A percentile compares a stretch with the other conserved stretches of the same genome.
Evolutionary conservation across 2,888 invertebrate species (phyloP).

Genomic region (Pollenia griseotomentosa): DNA sequence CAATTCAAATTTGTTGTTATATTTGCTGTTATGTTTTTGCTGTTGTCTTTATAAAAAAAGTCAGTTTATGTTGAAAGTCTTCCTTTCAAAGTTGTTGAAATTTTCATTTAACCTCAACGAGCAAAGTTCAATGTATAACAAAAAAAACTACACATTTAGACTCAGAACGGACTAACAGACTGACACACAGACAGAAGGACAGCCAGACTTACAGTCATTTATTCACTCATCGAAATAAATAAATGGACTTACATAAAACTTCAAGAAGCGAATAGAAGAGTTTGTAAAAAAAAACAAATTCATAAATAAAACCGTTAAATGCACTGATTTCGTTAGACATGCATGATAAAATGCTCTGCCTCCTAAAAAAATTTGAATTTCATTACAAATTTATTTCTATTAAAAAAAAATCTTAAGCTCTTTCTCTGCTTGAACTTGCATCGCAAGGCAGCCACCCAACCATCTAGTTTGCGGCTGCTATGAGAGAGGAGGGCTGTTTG

Average conservation of each 20-base stretch:
- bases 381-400: conserved; percentile 9
- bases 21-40: conserved; percentile 4
- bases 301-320: conserved; percentile 55
- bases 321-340: conserved; percentile 66
- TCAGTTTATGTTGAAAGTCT: conserved; percentile 51
- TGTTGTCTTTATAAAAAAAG: background rate
- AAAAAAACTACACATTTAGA: conserved; percentile 18
- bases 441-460: background rate
- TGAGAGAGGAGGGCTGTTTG: background rate
- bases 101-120: conserved; percentile 69
- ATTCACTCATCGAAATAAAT: conserved; percentile 8
- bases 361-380: conserved; percentile 47
- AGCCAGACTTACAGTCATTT: conserved; percentile 10
- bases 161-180: background rate
- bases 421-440: conserved; percentile 45
- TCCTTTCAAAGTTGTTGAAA: conserved; percentile 66
- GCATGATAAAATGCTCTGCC: conserved; percentile 35
- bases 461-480: background rate
- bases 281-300: conserved; percentile 17
- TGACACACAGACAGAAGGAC: conserved; percentile 14
- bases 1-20: conserved; percentile 62
- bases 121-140: conserved; percentile 63
- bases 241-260: background rate
- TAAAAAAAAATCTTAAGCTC: conserved; percentile 8
- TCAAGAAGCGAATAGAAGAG: background rate